Evolutionary conservation across 2,797 vertebrate genomes (phyloP), one percentile per base, ranked within the genome.

Genomic region (Petrocephalus sullivani): DNA sequence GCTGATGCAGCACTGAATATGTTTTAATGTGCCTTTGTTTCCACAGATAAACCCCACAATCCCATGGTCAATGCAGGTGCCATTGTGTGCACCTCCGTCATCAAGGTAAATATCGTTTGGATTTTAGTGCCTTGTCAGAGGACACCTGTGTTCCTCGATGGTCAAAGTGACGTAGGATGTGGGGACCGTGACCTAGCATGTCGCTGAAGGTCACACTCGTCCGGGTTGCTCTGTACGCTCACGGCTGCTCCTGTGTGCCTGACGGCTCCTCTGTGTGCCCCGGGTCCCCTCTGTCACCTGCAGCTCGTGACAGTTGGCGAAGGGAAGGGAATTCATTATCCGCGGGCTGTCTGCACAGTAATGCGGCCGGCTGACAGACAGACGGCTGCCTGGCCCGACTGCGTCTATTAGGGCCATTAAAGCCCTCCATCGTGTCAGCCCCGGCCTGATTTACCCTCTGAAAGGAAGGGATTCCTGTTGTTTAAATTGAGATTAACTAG

Each of bases 11-110:
- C 4, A 28, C 23, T 33, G n/a, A 23, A 23, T 64, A 6, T 61
- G 21, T n/a, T 83, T 16, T 53, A 14, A n/a, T 51, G 2, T 19
- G 81, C 57, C 57, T 90, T 92, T 1, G 71, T 85, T 94, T 94
- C 93, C 90, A 33, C 96, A 99, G 98, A 99, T 93, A 99, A 97
- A 92, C 98, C 98, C 64, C 98, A 99, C 94, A 99, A 99, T 93
- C 98, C 98, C 91, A 99, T 99, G 98, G 98, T 99, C 90, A 99
- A 99, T 88, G 98, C 98, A 75, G 98, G 98, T 54, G 98, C 98
- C 82, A 99, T 99, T 91, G 98, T 99, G 90, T 95, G 98, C 81
- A 99, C 98, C 3, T 99, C 98, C 67, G 96, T 99, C 92, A 99
- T 99, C 89, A 99, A 99, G 98, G 98, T 99, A 96, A 95, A 95